phyloP scores from a whole-genome alignment of 2,797 vertebrate genomes.

The Steatocranus sp. region DNA sequence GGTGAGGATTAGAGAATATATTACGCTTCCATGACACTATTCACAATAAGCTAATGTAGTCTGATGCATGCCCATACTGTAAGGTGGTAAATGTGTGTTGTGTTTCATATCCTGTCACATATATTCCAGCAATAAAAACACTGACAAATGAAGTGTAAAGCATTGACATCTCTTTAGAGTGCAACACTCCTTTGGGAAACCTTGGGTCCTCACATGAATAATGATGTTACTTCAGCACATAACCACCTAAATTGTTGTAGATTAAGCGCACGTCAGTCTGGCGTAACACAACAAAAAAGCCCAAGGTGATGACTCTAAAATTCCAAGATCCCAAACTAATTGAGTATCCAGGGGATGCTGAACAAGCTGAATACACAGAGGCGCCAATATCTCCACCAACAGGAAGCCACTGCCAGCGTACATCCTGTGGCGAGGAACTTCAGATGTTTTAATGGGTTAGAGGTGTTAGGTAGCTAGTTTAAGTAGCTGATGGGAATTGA shows the following conservation, averaged over 20 bases:
- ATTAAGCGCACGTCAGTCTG: not conserved
- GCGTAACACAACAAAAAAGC: not conserved
- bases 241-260: not conserved
- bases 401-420: accelerated
- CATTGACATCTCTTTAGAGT: not conserved
- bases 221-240: not conserved
- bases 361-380: not conserved
- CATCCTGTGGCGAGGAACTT: not conserved
- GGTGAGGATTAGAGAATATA: not conserved
- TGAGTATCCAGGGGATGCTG: not conserved
- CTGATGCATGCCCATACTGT: not conserved
- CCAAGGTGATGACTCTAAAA: not conserved
- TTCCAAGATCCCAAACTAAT: not conserved
- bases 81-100: not conserved
- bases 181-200: not conserved
- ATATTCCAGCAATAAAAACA: not conserved
- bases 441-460: not conserved
- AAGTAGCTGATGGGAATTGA: not conserved
- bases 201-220: not conserved
- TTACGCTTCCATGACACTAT: not conserved
- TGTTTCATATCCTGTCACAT: not conserved
- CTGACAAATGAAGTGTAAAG: not conserved
- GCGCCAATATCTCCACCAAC: not conserved
- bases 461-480: not conserved
- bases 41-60: not conserved